Conservation (phyloP, 2,888 invertebrate species). For the Acleris cristana region DNA sequence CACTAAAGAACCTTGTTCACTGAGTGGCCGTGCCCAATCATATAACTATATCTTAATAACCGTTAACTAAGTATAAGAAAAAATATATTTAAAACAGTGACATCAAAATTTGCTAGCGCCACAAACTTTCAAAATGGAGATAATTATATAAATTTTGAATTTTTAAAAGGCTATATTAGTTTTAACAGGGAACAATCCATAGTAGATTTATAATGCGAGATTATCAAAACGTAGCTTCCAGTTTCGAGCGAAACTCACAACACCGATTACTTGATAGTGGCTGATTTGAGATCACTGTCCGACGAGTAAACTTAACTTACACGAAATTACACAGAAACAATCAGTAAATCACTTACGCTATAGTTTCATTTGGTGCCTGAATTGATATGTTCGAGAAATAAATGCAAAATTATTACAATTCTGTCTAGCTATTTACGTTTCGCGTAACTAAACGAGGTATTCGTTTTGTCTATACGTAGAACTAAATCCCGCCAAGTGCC, state of each 20-base stretch:
- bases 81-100: constrained; percentile 59
- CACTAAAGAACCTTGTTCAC: constrained; percentile 76
- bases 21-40: constrained; percentile 67
- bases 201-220: constrained; percentile 55
- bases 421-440: constrained; percentile 72
- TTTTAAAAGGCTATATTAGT: constrained; percentile 68
- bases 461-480: constrained; percentile 74
- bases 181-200: constrained; percentile 60
- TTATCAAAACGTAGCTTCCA: constrained; percentile 49
- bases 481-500: constrained; percentile 71
- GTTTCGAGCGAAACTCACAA: constrained; percentile 61
- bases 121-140: constrained; percentile 53
- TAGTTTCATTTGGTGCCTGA: constrained; percentile 81
- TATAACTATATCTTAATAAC: constrained; percentile 55
- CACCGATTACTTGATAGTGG: constrained; percentile 56
- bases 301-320: constrained; percentile 58
- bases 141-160: constrained; percentile 66
- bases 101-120: constrained; percentile 57
- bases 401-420: constrained; percentile 76
- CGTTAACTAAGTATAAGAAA: constrained; percentile 55
- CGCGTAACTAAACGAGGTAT: constrained; percentile 82
- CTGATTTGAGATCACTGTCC: constrained; percentile 61
- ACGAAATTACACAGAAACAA: constrained; percentile 67
- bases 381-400: constrained; percentile 81
- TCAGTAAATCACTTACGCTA: constrained; percentile 75